A percentile compares a stretch with the other conserved stretches of the same genome.
Conservation (phyloP, 2,797 vertebrate genomes). For the Scolopax bukidnonensis region DNA sequence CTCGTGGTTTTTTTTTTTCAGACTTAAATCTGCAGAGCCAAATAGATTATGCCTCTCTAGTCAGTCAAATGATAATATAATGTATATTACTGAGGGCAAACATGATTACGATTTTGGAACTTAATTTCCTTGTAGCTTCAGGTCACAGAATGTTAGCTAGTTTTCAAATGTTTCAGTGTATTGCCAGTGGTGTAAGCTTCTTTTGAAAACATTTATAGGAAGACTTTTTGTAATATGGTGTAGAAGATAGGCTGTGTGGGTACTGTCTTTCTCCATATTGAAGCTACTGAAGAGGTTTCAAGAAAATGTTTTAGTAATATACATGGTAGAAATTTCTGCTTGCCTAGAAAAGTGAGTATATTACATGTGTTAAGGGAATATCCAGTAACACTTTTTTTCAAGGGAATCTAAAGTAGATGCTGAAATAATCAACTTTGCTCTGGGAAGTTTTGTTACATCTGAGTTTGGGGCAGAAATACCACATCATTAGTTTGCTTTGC, state of each 20-base stretch:
- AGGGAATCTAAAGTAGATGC: background rate
- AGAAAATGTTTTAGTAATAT: background rate
- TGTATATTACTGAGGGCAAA: background rate
- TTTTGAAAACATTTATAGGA: background rate
- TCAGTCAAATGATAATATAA: background rate
- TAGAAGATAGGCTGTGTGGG: background rate
- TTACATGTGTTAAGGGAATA: background rate
- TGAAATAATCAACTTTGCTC: conserved; percentile 43
- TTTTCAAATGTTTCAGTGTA: background rate
- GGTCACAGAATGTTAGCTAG: background rate
- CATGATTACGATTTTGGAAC: background rate
- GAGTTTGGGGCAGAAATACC: conserved; percentile 44
- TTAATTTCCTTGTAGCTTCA: background rate
- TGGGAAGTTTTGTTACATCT: conserved; percentile 26
- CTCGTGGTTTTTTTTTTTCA: background rate
- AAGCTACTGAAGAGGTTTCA: background rate
- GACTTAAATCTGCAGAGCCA: background rate
- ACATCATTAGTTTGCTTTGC: conserved; percentile 45
- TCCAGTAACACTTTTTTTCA: background rate
- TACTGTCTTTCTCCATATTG: background rate
- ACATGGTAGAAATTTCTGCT: background rate
- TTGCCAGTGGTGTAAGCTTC: background rate
- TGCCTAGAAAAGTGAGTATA: background rate
- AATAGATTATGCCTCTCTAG: background rate
- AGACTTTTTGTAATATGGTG: background rate